Percentiles rank a stretch among this genome's conserved stretches.
phyloP scores from a whole-genome alignment of 2,888 invertebrate species.

The Caenorhabditis sulstoni region DNA sequence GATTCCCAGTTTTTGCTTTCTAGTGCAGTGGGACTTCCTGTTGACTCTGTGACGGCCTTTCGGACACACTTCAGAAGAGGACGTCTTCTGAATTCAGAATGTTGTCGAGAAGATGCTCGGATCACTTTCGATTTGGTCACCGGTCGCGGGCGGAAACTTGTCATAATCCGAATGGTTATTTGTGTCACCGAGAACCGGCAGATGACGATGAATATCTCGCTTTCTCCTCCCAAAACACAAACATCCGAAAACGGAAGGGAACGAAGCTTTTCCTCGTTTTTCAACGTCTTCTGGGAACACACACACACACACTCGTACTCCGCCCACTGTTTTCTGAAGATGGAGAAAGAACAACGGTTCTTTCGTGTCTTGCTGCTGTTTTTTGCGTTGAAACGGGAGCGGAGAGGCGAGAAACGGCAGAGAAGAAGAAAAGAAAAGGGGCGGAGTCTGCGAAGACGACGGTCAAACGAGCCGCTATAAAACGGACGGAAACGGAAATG shows the following conservation, averaged over 20 bases:
- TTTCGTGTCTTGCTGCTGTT: background rate
- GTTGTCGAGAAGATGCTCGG: too few relatives aligned
- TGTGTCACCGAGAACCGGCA: constrained; percentile 28
- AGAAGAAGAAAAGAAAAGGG: constrained; percentile 32
- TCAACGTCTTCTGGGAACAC: background rate
- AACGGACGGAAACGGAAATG: constrained; percentile 37
- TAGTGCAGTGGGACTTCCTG: too few relatives aligned
- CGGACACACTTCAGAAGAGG: too few relatives aligned
- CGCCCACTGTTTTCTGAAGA: constrained; percentile 27
- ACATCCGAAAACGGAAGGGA: constrained; percentile 2
- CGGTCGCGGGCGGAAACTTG: constrained; percentile 45
- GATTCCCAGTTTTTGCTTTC: too few relatives aligned
- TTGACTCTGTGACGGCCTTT: too few relatives aligned
- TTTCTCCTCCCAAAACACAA: constrained; percentile 8
- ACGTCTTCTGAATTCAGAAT: too few relatives aligned
- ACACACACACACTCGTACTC: too few relatives aligned
- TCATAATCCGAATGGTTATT: constrained; percentile 41
- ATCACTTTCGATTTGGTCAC: constrained; percentile 11
- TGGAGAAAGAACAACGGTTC: constrained; percentile 12
- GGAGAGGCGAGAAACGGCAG: constrained; percentile 3
- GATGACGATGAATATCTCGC: constrained; percentile 44
- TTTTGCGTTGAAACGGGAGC: background rate
- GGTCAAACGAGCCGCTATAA: constrained; percentile 29
- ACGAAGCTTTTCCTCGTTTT: background rate
- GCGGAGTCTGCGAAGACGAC: constrained; percentile 28